Base-by-base conservation (phyloP, 2,113 vertebrate species). In the Lethenteron reissneri region DNA sequence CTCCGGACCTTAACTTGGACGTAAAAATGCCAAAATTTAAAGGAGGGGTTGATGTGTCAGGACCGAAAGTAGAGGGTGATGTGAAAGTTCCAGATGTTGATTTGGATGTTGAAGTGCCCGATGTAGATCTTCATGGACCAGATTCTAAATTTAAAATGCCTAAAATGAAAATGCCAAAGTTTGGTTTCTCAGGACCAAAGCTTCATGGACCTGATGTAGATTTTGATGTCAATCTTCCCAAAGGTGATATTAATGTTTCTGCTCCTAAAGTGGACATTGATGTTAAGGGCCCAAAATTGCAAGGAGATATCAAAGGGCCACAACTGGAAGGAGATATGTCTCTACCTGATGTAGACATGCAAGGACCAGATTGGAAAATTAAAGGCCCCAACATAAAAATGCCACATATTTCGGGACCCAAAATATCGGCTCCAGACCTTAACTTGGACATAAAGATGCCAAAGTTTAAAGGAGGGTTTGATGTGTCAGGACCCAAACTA, bases 1-100 rank as follows among this genome's bases (percentile, higher is more conserved):
- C 70, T 1, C 72, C 79, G 0, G 79, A 79, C 2, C 13, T 17
- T 62, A 57, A 13, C 4, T 17, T 74, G 41, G 74, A 76, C n/a
- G n/a, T 74, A 56, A 21, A 21, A 3, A 21, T 21, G 21, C 21
- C 21, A 21, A 21, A 21, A 3, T 21, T 21, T 21, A 21, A 21
- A 21, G 21, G 21, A 21, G 21, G 21, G 2, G 21, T 21, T 21
- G 21, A 21, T 21, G 21, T 21, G 21, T 21, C 21, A 21, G 21
- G 21, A 21, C 21, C 21, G 21, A 21, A 21, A 21, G 21, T 21
- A 21, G 21, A 21, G 21, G 21, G 21, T 2, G 21, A 21, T 21
- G 21, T 21, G 21, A 21, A 21, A 21, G 21, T 21, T 21, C 21
- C 21, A 21, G 21, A 21, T 21, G 21, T 21, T 21, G 21, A 21